Percentiles rank a stretch among this genome's conserved stretches.
Evolutionary conservation across 92 coral and sea anemone species (phyloP).

Genomic region (Palythoa grandis): DNA sequence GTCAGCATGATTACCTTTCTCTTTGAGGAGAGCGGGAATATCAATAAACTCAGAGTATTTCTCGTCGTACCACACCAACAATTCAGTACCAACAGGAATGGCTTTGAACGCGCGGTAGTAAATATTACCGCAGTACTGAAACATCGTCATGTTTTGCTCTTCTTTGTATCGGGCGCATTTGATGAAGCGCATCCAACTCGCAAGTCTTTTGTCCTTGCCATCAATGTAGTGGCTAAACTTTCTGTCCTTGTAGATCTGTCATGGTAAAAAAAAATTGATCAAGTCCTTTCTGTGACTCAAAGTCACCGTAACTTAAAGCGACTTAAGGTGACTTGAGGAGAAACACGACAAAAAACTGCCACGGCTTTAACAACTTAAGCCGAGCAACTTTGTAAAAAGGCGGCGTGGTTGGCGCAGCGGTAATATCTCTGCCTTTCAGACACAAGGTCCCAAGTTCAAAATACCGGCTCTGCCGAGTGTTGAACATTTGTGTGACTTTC

Average conservation of each 20-base stretch:
- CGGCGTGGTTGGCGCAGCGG: no score
- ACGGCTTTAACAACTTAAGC: no score
- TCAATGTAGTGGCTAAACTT: slow-evolving; percentile 92
- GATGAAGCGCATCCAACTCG: slow-evolving; percentile 96
- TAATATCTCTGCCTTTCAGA: no score
- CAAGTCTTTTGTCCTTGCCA: slow-evolving; percentile 78
- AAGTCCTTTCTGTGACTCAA: neutral
- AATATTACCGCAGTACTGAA: slow-evolving; percentile 91
- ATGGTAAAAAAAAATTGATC: neutral
- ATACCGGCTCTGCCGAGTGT: no score
- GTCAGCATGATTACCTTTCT: slow-evolving; percentile 18
- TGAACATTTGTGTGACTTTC: no score
- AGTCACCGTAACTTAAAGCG: neutral
- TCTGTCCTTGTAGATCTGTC: slow-evolving; percentile 91
- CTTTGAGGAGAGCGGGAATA: slow-evolving; percentile 79
- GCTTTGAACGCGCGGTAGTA: slow-evolving; percentile 90
- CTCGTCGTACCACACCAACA: slow-evolving; percentile 95
- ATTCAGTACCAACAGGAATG: slow-evolving; percentile 78
- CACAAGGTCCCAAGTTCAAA: no score
- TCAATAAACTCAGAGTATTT: slow-evolving; percentile 93
- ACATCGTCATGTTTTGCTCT: slow-evolving; percentile 97
- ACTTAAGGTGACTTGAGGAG: no score
- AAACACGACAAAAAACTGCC: no score
- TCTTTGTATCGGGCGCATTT: slow-evolving; percentile 94
- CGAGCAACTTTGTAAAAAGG: no score